Conservation (phyloP, 1,140 invertebrate species). For the Euura lappo region DNA sequence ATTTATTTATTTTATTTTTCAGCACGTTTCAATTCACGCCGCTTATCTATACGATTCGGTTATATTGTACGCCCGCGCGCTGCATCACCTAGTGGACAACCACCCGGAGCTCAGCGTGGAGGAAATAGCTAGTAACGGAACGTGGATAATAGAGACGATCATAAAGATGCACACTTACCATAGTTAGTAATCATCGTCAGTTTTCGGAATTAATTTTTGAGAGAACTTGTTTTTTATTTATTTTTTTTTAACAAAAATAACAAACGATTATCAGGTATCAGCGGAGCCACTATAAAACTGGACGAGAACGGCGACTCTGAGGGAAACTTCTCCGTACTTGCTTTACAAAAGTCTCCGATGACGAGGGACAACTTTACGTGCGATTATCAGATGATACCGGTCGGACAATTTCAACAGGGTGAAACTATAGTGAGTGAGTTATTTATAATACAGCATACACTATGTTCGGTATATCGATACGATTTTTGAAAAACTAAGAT, state of each 20-base stretch:
- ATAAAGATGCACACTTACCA: conserved; percentile 77
- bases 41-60: conserved; percentile 97
- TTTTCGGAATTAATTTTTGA: too few relatives aligned
- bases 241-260: conserved; percentile 16
- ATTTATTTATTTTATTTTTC: conserved; percentile 44
- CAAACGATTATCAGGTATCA: conserved; percentile 74
- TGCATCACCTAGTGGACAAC: conserved; percentile 75
- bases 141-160: conserved; percentile 79
- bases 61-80: conserved; percentile 85
- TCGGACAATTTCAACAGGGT: conserved; percentile 80
- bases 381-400: conserved; percentile 77
- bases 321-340: conserved; percentile 94
- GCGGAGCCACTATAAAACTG: conserved; percentile 87
- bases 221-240: conserved; percentile 9
- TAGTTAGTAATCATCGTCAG: conserved; percentile 66
- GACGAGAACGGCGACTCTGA: conserved; percentile 94
- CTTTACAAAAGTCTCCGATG: conserved; percentile 68
- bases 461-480: too few relatives aligned
- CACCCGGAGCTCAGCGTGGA: conserved; percentile 68
- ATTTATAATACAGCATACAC: conserved; percentile 32
- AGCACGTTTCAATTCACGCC: conserved; percentile 91
- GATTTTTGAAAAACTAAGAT: too few relatives aligned
- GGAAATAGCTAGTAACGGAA: conserved; percentile 78
- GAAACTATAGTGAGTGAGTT: conserved; percentile 77
- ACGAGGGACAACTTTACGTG: conserved; percentile 68